These are phyloP conservation scores for Helarctos malayanus DNA, from an alignment of 2,797 vertebrate species.

Conservation along the genomic window DNA sequence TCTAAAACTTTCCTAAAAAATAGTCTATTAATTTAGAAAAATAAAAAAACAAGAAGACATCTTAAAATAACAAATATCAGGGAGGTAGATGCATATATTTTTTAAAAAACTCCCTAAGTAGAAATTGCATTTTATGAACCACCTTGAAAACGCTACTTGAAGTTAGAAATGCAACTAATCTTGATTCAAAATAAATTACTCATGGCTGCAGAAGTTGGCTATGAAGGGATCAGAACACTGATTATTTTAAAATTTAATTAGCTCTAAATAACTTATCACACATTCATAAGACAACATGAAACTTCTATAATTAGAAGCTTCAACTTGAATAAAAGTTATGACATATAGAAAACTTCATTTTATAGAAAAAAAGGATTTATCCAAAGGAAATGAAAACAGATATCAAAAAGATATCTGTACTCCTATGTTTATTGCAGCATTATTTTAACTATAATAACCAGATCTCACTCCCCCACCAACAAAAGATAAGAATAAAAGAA, in stretches of 20 bases:
- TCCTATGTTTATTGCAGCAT: neutral
- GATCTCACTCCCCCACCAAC: neutral
- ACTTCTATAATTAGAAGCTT: neutral
- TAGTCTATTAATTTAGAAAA: neutral
- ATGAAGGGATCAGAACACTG: neutral
- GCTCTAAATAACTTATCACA: neutral
- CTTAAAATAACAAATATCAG: constrained; percentile 43
- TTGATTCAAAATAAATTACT: constrained; percentile 55
- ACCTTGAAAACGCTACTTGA: neutral
- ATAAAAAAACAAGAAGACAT: neutral
- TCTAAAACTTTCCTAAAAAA: constrained; percentile 12
- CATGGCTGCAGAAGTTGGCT: neutral
- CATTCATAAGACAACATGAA: constrained; percentile 16
- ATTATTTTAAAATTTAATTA: neutral
- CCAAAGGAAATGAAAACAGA: neutral
- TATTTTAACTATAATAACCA: constrained; percentile 28
- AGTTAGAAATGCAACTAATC: neutral
- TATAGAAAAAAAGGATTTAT: neutral
- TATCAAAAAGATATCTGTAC: neutral
- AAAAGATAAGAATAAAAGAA: constrained; percentile 40
- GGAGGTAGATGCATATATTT: neutral
- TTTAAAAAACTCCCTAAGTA: neutral
- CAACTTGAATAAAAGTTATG: neutral
- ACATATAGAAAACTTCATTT: neutral
- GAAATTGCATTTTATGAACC: neutral